A percentile compares a stretch with the other conserved stretches of the same genome.
These are phyloP conservation scores for Metalampra italica DNA, from an alignment of 2,888 invertebrate genomes.

Conservation along the genomic window DNA sequence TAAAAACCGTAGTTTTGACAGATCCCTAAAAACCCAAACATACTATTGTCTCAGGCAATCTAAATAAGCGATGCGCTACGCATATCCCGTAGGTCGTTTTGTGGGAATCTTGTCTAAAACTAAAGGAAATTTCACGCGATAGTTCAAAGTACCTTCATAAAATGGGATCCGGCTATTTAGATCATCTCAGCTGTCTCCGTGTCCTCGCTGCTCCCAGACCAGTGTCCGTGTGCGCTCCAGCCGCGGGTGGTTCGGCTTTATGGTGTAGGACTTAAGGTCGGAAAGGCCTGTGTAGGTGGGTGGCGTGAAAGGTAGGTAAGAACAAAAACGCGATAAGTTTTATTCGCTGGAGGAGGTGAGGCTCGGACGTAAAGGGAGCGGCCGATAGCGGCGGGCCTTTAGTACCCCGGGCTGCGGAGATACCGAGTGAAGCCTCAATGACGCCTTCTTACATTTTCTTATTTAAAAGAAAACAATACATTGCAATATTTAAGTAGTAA, in stretches of 20 bases:
- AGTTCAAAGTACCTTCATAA: constrained; percentile 50
- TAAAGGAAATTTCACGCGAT: constrained; percentile 15
- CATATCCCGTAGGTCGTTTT: neutral
- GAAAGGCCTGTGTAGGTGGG: neutral
- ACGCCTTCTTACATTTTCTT: too few relatives aligned
- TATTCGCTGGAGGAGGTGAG: constrained; percentile 47
- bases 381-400: constrained; percentile 5
- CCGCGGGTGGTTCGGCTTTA: constrained; percentile 17
- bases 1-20: neutral
- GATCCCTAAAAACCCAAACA: too few relatives aligned
- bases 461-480: too few relatives aligned
- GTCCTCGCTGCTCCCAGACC: constrained; percentile 31
- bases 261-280: neutral
- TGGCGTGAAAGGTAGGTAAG: constrained; percentile 40
- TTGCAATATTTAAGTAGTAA: too few relatives aligned
- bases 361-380: constrained; percentile 27
- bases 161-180: constrained; percentile 61
- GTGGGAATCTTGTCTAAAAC: neutral
- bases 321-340: constrained; percentile 56
- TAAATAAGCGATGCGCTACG: neutral
- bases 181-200: constrained; percentile 54
- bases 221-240: constrained; percentile 13
- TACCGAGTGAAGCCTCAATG: neutral
- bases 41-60: neutral
- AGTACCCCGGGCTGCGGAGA: neutral